Conservation (phyloP, 2,113 vertebrate genomes). For the Coryphaenoides rupestris region DNA sequence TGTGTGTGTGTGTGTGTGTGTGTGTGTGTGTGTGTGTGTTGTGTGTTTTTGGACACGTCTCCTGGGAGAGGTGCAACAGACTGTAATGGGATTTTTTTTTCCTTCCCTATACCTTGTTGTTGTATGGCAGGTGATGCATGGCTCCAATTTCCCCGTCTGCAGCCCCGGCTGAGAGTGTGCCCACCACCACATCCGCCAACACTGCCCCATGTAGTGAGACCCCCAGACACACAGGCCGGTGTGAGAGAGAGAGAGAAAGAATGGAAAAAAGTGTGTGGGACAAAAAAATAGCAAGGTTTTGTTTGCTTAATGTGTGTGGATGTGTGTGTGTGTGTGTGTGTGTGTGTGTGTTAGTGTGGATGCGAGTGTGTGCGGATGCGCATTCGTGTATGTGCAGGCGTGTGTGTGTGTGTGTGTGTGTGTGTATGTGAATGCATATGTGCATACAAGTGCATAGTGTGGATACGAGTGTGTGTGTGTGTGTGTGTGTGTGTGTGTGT, state of each 20-base stretch:
- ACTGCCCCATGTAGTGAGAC: slow-evolving; percentile 18
- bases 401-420: not conserved
- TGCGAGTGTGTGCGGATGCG: not conserved
- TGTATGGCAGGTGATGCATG: slow-evolving; percentile 60
- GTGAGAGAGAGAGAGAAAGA: not conserved
- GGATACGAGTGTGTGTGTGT: too few relatives aligned
- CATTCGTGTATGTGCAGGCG: not conserved
- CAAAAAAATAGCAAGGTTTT: too few relatives aligned
- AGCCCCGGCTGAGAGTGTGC: slow-evolving; percentile 42
- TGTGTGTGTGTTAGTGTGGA: too few relatives aligned
- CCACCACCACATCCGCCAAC: slow-evolving; percentile 2
- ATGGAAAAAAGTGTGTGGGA: not conserved
- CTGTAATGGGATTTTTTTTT: slow-evolving; percentile 68
- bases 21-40: too few relatives aligned
- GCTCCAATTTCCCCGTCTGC: slow-evolving; percentile 56
- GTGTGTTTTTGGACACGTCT: slow-evolving; percentile 18
- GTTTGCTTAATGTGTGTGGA: not conserved
- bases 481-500: not conserved
- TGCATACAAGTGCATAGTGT: too few relatives aligned
- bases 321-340: not conserved
- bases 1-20: too few relatives aligned
- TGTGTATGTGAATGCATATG: not conserved
- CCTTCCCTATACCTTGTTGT: slow-evolving; percentile 25
- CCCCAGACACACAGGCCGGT: not conserved
- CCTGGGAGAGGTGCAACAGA: slow-evolving; percentile 40